Evolutionary conservation across 2,113 vertebrate species (phyloP).

Genomic region (Cochlearius cochlearius): DNA sequence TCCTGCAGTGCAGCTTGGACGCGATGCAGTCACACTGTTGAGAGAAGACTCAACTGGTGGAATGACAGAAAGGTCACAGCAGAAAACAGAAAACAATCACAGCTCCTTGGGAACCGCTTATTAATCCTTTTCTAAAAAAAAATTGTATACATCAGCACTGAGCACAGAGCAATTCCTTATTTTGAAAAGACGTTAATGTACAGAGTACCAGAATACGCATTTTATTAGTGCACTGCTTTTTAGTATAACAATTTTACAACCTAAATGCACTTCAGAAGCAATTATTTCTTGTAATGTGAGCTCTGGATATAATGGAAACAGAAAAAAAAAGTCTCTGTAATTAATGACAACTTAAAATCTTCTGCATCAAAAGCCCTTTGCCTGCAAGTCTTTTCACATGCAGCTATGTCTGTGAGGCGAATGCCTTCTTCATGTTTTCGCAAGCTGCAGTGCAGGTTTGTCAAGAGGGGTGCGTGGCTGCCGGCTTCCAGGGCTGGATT

Average conservation of each 20-base stretch:
- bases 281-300: neutral
- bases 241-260: neutral
- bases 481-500: neutral
- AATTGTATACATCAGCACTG: neutral
- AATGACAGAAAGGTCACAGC: neutral
- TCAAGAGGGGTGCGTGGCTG: accelerated
- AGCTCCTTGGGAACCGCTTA: neutral
- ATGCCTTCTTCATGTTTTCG: neutral
- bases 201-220: neutral
- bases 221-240: neutral
- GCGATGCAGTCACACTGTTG: neutral
- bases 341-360: neutral
- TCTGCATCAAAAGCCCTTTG: neutral
- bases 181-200: neutral
- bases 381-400: neutral
- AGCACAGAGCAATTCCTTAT: neutral
- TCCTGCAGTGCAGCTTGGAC: neutral
- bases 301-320: neutral
- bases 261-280: neutral
- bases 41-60: neutral
- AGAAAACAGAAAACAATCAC: neutral
- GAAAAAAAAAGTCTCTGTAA: neutral
- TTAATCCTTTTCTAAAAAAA: neutral
- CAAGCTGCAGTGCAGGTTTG: neutral
- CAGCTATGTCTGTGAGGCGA: neutral